phyloP scores from a whole-genome alignment of 2,797 vertebrate species.

The Spatula versicolor region DNA sequence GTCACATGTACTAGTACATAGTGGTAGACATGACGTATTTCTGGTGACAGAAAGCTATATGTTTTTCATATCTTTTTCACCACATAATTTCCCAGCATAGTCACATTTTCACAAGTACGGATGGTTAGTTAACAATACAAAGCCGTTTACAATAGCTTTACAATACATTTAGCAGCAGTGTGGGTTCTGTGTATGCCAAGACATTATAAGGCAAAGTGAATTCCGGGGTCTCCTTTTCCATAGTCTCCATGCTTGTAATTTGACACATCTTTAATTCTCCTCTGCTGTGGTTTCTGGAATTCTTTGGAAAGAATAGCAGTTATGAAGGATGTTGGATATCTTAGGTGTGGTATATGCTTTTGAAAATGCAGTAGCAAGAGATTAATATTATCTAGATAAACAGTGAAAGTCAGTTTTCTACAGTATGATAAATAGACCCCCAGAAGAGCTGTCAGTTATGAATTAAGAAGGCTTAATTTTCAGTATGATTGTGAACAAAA shows the following conservation, averaged over 20 bases:
- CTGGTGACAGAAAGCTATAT: not conserved
- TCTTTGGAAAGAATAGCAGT: not conserved
- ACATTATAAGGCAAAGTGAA: not conserved
- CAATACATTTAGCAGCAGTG: not conserved
- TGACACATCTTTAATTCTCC: not conserved
- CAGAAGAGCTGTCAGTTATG: not conserved
- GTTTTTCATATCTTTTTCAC: not conserved
- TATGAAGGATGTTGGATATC: not conserved
- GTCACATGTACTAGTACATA: not conserved
- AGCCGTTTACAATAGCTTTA: not conserved
- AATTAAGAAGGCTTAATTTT: not conserved
- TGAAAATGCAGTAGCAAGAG: not conserved
- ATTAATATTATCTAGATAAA: not conserved
- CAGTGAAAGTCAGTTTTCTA: not conserved
- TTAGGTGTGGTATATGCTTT: not conserved
- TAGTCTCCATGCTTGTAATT: not conserved
- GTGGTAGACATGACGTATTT: not conserved
- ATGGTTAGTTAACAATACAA: not conserved
- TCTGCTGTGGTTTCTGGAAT: not conserved
- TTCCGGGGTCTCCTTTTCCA: not conserved
- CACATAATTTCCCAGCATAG: not conserved
- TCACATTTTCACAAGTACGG: not conserved
- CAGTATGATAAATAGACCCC: not conserved
- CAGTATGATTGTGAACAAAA: not conserved
- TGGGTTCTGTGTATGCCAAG: not conserved